A percentile compares a stretch with the other conserved stretches of the same genome.
phyloP scores from a whole-genome alignment of 2,113 vertebrate species.

The Otolemur garnettii region DNA sequence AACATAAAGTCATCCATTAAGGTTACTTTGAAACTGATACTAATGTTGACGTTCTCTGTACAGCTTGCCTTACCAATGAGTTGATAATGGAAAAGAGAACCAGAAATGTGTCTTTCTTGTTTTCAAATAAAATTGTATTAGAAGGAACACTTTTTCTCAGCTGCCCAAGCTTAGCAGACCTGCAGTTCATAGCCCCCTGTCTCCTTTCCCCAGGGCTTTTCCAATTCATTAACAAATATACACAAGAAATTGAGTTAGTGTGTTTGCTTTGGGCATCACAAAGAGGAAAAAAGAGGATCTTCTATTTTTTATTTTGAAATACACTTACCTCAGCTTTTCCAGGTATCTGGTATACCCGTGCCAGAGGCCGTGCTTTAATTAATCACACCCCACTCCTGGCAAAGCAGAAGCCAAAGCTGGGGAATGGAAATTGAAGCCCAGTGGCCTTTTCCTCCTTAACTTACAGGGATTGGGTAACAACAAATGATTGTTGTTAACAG shows the following conservation, averaged over 20 bases:
- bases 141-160: not conserved
- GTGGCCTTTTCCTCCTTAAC: not conserved
- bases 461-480: not conserved
- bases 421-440: not conserved
- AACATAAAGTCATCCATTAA: not conserved
- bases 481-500: not conserved
- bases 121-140: slow-evolving; percentile 27
- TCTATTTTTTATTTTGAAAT: not conserved
- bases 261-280: not conserved
- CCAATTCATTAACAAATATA: not conserved
- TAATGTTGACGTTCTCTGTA: not conserved
- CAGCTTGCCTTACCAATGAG: not conserved
- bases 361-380: not conserved
- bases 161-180: not conserved
- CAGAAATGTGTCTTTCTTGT: not conserved
- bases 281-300: not conserved
- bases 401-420: not conserved
- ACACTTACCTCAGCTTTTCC: not conserved
- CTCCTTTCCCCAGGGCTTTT: not conserved
- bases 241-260: not conserved
- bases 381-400: not conserved
- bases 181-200: not conserved
- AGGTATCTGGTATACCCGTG: not conserved
- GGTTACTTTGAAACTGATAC: not conserved
- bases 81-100: slow-evolving; percentile 13